These are phyloP conservation scores for Chaetophractus vellerosus DNA, from an alignment of 2,797 vertebrate genomes.

Conservation along the genomic window DNA sequence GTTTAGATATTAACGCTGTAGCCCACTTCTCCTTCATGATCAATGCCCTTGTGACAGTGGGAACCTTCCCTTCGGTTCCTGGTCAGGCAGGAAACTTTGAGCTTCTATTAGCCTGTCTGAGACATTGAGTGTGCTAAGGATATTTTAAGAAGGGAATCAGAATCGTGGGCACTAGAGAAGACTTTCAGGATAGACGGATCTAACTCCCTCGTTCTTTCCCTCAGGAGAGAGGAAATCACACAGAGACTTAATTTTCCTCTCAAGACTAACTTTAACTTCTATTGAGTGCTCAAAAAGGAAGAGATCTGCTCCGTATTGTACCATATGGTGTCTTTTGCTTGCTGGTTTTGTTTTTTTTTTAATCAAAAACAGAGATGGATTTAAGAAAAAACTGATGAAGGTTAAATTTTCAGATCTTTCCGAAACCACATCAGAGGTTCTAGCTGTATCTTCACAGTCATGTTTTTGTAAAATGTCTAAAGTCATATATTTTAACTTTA, in stretches of 20 bases:
- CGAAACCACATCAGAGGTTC: neutral
- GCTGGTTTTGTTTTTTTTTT: neutral
- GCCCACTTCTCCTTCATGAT: neutral
- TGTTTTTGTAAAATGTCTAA: neutral
- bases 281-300: constrained; percentile 28
- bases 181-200: neutral
- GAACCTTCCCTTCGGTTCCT: neutral
- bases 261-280: neutral
- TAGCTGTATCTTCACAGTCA: neutral
- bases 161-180: neutral
- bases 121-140: neutral
- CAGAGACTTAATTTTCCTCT: neutral
- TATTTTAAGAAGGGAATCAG: neutral
- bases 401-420: neutral
- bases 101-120: neutral
- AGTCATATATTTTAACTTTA: neutral
- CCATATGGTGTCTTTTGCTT: fast-evolving
- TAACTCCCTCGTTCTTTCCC: neutral
- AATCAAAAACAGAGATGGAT: neutral
- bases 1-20: neutral
- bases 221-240: neutral
- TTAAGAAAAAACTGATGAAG: neutral
- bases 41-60: neutral
- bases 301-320: neutral
- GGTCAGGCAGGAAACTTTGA: neutral